A percentile compares a stretch with the other conserved stretches of the same genome.
Conservation (phyloP, 2,113 vertebrate species). For the Taxidea taxus region DNA sequence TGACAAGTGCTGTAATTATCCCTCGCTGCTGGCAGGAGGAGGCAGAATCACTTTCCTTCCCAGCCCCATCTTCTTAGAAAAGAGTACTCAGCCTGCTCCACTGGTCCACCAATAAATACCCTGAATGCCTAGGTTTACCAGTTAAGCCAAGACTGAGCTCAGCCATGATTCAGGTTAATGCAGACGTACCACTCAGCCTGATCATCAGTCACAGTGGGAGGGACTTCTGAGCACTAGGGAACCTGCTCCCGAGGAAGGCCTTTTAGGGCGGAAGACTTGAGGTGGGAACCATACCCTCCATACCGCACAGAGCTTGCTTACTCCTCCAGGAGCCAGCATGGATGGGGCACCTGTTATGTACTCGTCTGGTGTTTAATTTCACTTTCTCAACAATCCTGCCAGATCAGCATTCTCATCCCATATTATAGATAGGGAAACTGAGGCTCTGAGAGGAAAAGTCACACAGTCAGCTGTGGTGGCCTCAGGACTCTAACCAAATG, state of each 20-base stretch:
- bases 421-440: background rate
- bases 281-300: background rate
- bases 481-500: background rate
- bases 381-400: background rate
- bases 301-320: background rate
- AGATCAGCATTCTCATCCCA: background rate
- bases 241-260: background rate
- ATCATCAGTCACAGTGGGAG: background rate
- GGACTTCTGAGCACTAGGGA: background rate
- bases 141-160: slow-evolving; percentile 3
- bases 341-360: background rate
- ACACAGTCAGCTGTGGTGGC: background rate
- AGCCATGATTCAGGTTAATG: background rate
- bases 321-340: background rate
- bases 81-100: slow-evolving; percentile 20
- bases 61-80: slow-evolving; percentile 58
- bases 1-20: slow-evolving; percentile 77
- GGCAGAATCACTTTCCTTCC: slow-evolving; percentile 71
- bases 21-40: slow-evolving; percentile 37
- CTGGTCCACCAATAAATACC: background rate
- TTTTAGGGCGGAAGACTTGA: background rate
- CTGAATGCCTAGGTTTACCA: slow-evolving; percentile 16
- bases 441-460: background rate
- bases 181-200: background rate
- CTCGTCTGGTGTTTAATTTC: background rate